phyloP scores from a whole-genome alignment of 2,888 invertebrate species.

The Hirtodrosophila trivittata region DNA sequence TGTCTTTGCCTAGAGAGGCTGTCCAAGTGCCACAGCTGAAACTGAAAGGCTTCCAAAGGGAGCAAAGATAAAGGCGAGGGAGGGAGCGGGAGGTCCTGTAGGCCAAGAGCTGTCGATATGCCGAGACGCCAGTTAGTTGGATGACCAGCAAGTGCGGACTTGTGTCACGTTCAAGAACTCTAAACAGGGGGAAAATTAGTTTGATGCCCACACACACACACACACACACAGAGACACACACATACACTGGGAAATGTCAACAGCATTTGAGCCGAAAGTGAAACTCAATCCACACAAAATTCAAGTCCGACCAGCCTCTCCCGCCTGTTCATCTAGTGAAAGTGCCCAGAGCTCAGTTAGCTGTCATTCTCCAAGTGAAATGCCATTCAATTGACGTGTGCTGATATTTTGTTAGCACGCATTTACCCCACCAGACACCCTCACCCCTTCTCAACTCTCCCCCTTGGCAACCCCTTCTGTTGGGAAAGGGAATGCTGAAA shows the following conservation, averaged over 20 bases:
- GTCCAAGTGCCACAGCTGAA: slow-evolving; percentile 14
- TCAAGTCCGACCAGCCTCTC: not conserved
- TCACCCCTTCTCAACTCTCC: not conserved
- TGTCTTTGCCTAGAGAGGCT: not conserved
- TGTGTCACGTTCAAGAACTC: slow-evolving; percentile 78
- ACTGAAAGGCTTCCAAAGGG: slow-evolving; percentile 5
- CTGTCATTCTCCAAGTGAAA: slow-evolving; percentile 68
- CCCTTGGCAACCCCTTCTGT: slow-evolving; percentile 13
- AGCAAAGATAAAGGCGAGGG: not conserved
- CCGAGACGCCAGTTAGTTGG: slow-evolving; percentile 38
- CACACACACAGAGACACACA: not conserved
- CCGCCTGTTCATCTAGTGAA: slow-evolving; percentile 52
- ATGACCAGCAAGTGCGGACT: slow-evolving; percentile 65
- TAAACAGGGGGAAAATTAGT: slow-evolving; percentile 77
- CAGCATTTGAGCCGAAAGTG: slow-evolving; percentile 73
- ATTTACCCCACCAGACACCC: slow-evolving; percentile 10
- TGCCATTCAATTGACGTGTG: slow-evolving; percentile 73
- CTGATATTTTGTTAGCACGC: slow-evolving; percentile 55
- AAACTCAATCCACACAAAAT: slow-evolving; percentile 58
- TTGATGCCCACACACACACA: slow-evolving; percentile 53
- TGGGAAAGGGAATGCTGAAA: slow-evolving; percentile 8
- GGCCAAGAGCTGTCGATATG: not conserved
- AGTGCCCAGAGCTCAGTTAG: slow-evolving; percentile 67
- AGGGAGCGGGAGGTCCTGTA: slow-evolving; percentile 7
- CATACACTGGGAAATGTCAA: slow-evolving; percentile 59